Base-by-base conservation (phyloP, 1,140 invertebrate genomes). In the Epicauta chinensis region DNA sequence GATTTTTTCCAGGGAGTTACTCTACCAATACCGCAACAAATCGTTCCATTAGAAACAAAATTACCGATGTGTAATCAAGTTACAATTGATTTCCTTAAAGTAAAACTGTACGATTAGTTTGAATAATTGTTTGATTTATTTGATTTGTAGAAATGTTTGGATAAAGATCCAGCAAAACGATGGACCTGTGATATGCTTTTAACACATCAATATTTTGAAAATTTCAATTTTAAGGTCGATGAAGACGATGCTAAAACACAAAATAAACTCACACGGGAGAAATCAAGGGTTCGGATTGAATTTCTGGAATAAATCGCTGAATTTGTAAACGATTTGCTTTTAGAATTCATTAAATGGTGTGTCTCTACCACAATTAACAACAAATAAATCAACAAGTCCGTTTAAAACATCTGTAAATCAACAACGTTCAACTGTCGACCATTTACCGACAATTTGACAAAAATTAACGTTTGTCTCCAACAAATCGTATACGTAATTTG, bases 1-100 rank as follows among this genome's bases (percentile, higher is more conserved):
- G 89, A 95, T 61, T 98, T 97, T 71, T 98, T 93, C 66, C 83
- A 89, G 68, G 91, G 97, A n/a, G 81, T 92, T 58, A 86, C 80
- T 32, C 79, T 98, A 56, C 95, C 95, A 0, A 87, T 94, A 58
- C 95, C 95, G 0, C 91, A 93, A 51, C 84, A 82, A 58, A 66
- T 75, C 31, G 77, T 81, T 60, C 82, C 91, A 7, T 75, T 98
- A 9, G 90, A 95, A 70, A 81, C 80, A 46, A 87, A 88, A 74
- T 81, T 97, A 66, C 86, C 89, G 2, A 78, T 79, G 53, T 81
- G 83, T 68, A 75, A 77, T 39, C 70, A 75, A 50, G 72, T 81
- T 35, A 79, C 83, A 53, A 73, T 95, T 64, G 90, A 93, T 70
- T 97, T 97, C 74, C 74, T 96, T 59, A 86, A 89, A 76, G 87